Evolutionary conservation across 2,113 vertebrate genomes (phyloP), one percentile per base, ranked within the genome.

Genomic region (Tauraco erythrolophus): DNA sequence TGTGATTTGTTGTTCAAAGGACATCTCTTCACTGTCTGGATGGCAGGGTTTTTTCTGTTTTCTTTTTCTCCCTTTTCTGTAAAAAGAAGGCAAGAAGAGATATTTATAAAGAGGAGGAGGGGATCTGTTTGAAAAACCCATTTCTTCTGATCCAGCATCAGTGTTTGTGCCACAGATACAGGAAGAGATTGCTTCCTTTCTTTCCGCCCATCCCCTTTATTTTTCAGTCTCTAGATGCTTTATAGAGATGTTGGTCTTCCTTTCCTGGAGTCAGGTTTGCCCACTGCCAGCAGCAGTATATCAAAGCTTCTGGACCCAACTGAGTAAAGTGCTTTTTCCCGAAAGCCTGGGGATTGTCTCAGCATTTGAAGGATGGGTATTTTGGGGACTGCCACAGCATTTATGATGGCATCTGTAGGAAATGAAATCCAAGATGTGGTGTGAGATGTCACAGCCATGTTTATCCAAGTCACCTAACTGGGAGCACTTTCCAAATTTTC

Each of bases 1-100:
- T 71, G 53, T 60, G 28, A 78, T 97, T 95, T 95, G 46, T 87
- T 24, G 89, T 92, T 94, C 75, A 94, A 88, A 88, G 53, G 19
- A 35, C 33, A 31, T 85, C 28, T 93, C 71, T 91, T 62, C 43
- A 19, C 82, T 88, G 11, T 31, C 28, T 84, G 43, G 60, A 60
- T 65, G 14, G 43, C 58, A 76, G 54, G 51, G 24, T 68, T 94
- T 62, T 54, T 71, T 25, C 31, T 83, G 22, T 8, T 90, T 88
- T 56, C 24, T 58, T 66, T 84, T 87, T 84, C 41, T 86, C 7
- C 12, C 27, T 11, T 54, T 60, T 77, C 43, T 64, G 3, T 31
- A 8, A 17, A 72, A 62, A 39, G 30, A 56, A 60, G 39, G 33
- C 80, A 89, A 90, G 28, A 51, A 65, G 25, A n/a, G 27, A 39